These are phyloP conservation scores for Stenodera caucasica DNA, from an alignment of 2,888 invertebrate genomes.

Conservation along the genomic window DNA sequence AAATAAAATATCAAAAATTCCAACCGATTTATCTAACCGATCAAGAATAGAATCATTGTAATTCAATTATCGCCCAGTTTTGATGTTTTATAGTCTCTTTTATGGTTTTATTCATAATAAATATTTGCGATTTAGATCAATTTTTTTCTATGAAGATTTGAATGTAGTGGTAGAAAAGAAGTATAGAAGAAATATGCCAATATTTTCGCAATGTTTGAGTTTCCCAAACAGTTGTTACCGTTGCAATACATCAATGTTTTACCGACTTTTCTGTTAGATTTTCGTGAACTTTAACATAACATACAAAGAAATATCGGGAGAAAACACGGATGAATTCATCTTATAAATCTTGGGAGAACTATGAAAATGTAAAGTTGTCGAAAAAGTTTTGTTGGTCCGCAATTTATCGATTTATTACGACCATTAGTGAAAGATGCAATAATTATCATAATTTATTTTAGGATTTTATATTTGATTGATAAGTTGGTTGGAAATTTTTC, in stretches of 20 bases:
- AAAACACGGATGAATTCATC: background rate
- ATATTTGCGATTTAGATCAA: background rate
- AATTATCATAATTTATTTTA: no score
- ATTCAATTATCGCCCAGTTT: no score
- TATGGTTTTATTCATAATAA: background rate
- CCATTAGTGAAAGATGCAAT: no score
- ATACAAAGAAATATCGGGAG: conserved; percentile 1
- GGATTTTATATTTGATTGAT: no score
- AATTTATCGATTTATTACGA: no score
- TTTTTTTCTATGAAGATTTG: background rate
- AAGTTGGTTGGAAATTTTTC: no score
- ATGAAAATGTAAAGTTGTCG: no score
- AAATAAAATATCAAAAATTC: background rate
- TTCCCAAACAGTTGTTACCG: conserved; percentile 5
- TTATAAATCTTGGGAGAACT: background rate
- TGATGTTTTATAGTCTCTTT: no score
- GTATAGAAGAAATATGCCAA: background rate
- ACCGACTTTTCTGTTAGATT: conserved; percentile 16
- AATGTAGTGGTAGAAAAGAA: background rate
- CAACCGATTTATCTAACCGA: background rate
- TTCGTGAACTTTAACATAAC: conserved; percentile 15
- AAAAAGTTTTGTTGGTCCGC: no score
- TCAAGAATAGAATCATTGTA: no score
- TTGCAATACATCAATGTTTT: conserved; percentile 23
- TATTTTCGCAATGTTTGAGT: background rate